phyloP scores from a whole-genome alignment of 2,888 invertebrate species.

The Crepidodera aurea region DNA sequence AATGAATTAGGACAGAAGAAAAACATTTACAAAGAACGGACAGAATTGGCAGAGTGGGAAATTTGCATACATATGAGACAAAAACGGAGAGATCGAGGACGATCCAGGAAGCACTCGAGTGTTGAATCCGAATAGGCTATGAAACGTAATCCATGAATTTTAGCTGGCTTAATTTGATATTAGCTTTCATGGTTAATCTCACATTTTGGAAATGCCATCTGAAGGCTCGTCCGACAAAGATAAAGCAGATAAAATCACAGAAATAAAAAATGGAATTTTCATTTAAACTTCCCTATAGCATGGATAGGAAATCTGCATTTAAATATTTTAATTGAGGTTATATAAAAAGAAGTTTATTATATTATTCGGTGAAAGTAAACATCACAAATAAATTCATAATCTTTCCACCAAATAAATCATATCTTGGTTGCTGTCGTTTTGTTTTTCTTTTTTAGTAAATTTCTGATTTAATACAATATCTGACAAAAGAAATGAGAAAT shows the following conservation, averaged over 20 bases:
- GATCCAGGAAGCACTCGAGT: constrained; percentile 15
- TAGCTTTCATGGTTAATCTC: constrained; percentile 28
- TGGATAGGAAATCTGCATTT: too few relatives aligned
- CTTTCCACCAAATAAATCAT: too few relatives aligned
- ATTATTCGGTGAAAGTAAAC: too few relatives aligned
- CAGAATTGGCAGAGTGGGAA: constrained; percentile 14
- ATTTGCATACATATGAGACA: constrained; percentile 30
- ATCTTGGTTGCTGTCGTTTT: too few relatives aligned
- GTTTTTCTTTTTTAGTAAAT: background rate
- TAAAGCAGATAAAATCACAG: background rate
- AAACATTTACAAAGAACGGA: constrained; percentile 4
- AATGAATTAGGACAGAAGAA: constrained; percentile 10
- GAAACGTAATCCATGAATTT: constrained; percentile 30
- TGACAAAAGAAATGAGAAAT: background rate
- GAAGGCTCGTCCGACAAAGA: background rate
- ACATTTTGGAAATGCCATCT: constrained; percentile 8
- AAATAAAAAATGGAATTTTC: background rate
- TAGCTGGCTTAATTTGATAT: constrained; percentile 25
- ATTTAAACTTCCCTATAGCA: background rate
- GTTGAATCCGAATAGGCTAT: constrained; percentile 22
- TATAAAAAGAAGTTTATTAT: too few relatives aligned
- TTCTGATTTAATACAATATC: background rate
- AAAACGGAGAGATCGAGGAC: constrained; percentile 23
- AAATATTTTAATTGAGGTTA: too few relatives aligned
- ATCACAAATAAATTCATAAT: too few relatives aligned